A percentile compares a stretch with the other conserved stretches of the same genome.
phyloP scores from a whole-genome alignment of 2,797 vertebrate genomes.

The Pelochelys cantorii region DNA sequence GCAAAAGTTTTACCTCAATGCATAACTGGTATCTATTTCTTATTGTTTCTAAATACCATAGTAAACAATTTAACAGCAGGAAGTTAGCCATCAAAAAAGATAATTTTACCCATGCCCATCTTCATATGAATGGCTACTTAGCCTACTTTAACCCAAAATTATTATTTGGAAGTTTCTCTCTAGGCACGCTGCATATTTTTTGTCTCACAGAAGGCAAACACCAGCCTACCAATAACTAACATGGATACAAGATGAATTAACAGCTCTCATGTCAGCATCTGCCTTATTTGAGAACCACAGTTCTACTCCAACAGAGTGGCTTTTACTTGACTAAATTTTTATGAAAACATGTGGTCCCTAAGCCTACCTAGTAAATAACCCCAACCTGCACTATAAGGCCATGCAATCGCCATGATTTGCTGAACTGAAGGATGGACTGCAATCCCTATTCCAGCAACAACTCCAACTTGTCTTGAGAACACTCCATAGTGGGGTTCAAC shows the following conservation, averaged over 20 bases:
- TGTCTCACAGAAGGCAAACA: background rate
- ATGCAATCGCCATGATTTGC: background rate
- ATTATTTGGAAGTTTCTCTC: background rate
- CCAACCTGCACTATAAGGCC: background rate
- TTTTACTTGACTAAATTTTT: background rate
- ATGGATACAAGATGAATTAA: constrained; percentile 20
- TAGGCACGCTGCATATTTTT: constrained; percentile 7
- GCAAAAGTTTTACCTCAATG: background rate
- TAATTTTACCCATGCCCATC: background rate
- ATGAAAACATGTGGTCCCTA: background rate
- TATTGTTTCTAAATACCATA: background rate
- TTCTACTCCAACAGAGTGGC: too few relatives aligned
- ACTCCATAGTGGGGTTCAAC: background rate
- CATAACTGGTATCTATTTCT: background rate
- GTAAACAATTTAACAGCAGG: background rate
- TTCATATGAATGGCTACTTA: accelerated
- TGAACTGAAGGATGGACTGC: accelerated
- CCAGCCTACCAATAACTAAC: background rate
- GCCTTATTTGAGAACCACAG: background rate
- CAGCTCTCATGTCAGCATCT: constrained; percentile 24
- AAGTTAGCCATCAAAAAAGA: background rate
- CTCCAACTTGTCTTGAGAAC: background rate
- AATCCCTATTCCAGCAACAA: background rate
- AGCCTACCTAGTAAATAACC: background rate
- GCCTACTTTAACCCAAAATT: background rate